Evolutionary conservation across 2,113 vertebrate species (phyloP).

Genomic region (Chrysemys picta): DNA sequence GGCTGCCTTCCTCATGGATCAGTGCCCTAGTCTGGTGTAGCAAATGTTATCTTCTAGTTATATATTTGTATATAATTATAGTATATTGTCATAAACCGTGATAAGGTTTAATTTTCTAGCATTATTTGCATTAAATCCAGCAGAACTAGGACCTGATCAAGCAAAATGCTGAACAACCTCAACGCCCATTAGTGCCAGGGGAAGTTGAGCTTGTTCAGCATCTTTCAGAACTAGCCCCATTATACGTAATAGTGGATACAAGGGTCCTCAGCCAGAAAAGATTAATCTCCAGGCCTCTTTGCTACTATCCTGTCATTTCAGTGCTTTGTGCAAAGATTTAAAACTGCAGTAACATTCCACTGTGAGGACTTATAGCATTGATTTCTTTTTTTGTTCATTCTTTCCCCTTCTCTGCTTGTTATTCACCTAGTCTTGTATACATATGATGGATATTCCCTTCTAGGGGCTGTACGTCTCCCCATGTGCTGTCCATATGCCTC

Average conservation of each 20-base stretch:
- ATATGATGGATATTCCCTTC: background rate
- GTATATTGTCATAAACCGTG: background rate
- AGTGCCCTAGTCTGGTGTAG: background rate
- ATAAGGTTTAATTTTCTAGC: background rate
- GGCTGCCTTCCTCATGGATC: background rate
- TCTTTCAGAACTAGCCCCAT: constrained; percentile 24
- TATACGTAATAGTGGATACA: background rate
- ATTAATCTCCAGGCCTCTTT: constrained; percentile 46
- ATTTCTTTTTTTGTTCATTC: background rate
- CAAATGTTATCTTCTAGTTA: background rate
- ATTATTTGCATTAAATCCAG: constrained; percentile 2
- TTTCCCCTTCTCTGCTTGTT: constrained; percentile 9
- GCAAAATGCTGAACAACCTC: constrained; percentile 19
- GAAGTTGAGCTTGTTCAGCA: background rate
- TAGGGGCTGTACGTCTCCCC: background rate
- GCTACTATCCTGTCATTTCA: background rate
- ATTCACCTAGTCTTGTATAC: background rate
- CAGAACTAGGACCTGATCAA: background rate
- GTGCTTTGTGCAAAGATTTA: constrained; percentile 35
- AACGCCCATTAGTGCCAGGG: background rate
- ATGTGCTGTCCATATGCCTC: background rate
- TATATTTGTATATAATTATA: background rate
- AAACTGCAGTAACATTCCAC: background rate
- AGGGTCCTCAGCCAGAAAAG: constrained; percentile 28
- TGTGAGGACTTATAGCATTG: background rate